These are phyloP conservation scores for Caenorhabditis panamensis DNA, from an alignment of 2,888 invertebrate species.

Conservation along the genomic window DNA sequence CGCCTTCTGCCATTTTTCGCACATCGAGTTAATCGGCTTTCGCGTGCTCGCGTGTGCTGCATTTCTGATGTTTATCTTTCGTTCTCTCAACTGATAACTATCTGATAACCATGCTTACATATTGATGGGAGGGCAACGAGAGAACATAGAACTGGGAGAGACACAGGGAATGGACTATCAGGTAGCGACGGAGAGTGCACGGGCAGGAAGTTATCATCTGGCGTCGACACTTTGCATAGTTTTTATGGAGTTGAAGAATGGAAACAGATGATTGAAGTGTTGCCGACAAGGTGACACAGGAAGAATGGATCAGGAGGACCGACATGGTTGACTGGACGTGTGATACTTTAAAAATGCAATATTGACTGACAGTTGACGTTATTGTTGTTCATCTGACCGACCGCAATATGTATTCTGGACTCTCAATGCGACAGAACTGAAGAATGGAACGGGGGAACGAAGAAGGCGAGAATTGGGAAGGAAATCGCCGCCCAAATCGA, in stretches of 20 bases:
- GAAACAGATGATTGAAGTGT: constrained; percentile 22
- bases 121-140: constrained; percentile 12
- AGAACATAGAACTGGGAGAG: not conserved
- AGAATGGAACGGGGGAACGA: not conserved
- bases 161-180: constrained; percentile 17
- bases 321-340: not conserved
- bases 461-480: not conserved
- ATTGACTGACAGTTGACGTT: not conserved
- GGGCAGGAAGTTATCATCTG: constrained; percentile 14
- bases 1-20: constrained; percentile 1
- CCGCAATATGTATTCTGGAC: not conserved
- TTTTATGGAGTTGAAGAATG: constrained; percentile 18
- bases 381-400: not conserved
- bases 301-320: not conserved
- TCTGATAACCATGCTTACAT: constrained; percentile 36
- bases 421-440: not conserved
- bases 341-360: not conserved
- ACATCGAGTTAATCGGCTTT: constrained; percentile 51
- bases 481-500: too few relatives aligned
- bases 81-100: constrained; percentile 20
- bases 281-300: constrained; percentile 1
- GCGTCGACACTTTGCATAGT: constrained; percentile 34
- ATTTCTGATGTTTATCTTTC: constrained; percentile 54
- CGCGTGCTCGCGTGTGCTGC: constrained; percentile 40
- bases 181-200: constrained; percentile 35